These are phyloP conservation scores for Phacellophora camtschatica DNA, from an alignment of 30 jellyfish, hydroid and myxozoan species.

Conservation along the genomic window DNA sequence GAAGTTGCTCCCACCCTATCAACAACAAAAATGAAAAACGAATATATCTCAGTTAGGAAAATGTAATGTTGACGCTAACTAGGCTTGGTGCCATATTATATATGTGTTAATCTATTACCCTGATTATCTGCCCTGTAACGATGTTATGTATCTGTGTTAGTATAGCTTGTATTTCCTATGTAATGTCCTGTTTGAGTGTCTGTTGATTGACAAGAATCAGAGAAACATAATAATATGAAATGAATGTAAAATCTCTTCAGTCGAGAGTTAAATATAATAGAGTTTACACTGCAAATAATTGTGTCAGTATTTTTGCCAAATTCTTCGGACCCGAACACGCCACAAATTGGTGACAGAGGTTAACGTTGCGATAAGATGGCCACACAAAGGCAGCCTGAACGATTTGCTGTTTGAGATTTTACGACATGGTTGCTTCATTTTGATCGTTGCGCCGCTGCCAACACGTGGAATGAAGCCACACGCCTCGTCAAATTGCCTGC, in stretches of 20 bases:
- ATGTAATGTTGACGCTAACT: constrained; percentile 53
- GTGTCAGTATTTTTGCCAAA: neutral
- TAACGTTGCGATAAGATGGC: neutral
- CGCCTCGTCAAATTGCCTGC: constrained; percentile 45
- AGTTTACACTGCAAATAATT: neutral
- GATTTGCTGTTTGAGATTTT: constrained; percentile 41
- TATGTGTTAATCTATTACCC: constrained; percentile 14
- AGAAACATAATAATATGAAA: neutral
- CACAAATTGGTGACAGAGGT: constrained; percentile 63
- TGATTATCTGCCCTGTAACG: constrained; percentile 49
- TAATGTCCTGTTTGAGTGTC: constrained; percentile 8
- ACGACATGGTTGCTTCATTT: constrained; percentile 26
- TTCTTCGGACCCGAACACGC: constrained; percentile 48
- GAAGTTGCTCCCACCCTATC: no score
- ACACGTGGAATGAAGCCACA: constrained; percentile 24
- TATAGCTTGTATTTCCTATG: constrained; percentile 18
- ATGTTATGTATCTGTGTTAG: constrained; percentile 43
- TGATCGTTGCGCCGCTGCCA: constrained; percentile 50
- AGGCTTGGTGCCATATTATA: constrained; percentile 34
- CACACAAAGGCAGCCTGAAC: constrained; percentile 28
- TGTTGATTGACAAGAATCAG: constrained; percentile 34
- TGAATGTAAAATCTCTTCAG: neutral
- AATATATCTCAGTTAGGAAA: no score
- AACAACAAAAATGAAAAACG: no score
- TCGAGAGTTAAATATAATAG: neutral